Evolutionary conservation across 2,888 invertebrate genomes (phyloP).

Genomic region (Pristionchus maxplancki): DNA sequence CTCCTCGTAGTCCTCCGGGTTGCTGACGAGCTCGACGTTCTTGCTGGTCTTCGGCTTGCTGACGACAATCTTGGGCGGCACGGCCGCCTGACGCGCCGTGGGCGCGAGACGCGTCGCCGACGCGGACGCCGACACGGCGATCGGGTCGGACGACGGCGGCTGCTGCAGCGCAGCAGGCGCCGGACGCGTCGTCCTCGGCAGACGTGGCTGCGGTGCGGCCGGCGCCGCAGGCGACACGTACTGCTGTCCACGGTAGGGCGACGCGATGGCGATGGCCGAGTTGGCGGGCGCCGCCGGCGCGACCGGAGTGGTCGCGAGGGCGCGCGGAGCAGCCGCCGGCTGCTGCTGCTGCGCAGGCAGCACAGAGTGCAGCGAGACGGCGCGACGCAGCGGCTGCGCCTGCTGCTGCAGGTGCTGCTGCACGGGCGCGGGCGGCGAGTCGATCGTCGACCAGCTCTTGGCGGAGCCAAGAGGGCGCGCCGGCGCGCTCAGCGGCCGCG

Average conservation of each 20-base stretch:
- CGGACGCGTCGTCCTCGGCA: background rate
- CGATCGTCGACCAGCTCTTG: background rate
- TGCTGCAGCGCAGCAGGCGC: too few species aligned
- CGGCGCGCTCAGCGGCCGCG: background rate
- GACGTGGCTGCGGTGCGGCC: background rate
- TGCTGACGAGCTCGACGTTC: constrained; percentile 22
- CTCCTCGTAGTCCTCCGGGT: constrained; percentile 38
- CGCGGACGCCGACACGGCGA: background rate
- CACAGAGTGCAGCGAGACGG: constrained; percentile 21
- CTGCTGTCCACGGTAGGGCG: background rate
- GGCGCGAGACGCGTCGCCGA: background rate
- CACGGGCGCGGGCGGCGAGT: background rate
- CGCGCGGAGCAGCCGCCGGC: background rate
- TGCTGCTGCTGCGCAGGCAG: background rate
- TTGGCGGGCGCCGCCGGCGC: constrained; percentile 4
- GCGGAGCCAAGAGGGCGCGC: background rate
- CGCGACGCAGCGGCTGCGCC: background rate
- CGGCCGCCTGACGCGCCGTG: background rate
- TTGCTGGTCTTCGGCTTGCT: background rate
- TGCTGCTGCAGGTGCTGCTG: background rate
- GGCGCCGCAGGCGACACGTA: background rate
- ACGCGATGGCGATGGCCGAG: background rate
- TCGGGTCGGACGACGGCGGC: too few species aligned
- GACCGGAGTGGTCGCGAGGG: background rate
- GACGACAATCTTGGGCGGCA: background rate